Evolutionary conservation across 2,888 invertebrate genomes (phyloP).

Genomic region (Lepetodrilus schrolli): DNA sequence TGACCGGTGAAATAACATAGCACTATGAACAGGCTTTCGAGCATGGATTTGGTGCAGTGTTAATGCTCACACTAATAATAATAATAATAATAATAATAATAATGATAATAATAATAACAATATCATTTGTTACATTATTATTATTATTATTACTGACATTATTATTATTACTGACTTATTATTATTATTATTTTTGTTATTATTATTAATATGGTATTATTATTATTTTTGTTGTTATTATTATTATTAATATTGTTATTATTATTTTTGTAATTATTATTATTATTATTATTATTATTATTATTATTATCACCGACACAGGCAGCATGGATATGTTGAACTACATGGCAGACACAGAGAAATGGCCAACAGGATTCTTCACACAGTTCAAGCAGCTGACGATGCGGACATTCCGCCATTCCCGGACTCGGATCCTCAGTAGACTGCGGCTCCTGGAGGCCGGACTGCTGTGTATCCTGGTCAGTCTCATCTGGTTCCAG

Average conservation of each 20-base stretch:
- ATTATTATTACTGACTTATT: too few relatives aligned
- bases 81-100: not conserved
- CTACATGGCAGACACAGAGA: constrained; percentile 42
- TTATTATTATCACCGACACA: too few relatives aligned
- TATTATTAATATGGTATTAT: too few relatives aligned
- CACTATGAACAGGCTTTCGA: too few relatives aligned
- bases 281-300: not conserved
- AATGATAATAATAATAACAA: not conserved
- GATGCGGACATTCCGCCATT: constrained; percentile 80
- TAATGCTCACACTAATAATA: too few relatives aligned
- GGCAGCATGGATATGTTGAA: not conserved
- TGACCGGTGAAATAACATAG: too few relatives aligned
- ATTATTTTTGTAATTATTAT: too few relatives aligned
- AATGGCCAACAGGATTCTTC: constrained; percentile 86
- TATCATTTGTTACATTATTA: too few relatives aligned
- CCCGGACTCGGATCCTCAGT: constrained; percentile 84
- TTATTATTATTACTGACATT: not conserved
- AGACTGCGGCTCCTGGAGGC: constrained; percentile 87
- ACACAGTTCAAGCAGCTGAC: constrained; percentile 84
- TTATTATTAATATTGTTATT: too few relatives aligned
- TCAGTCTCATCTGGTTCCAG: constrained; percentile 87
- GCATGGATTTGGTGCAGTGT: too few relatives aligned
- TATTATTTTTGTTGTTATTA: too few relatives aligned
- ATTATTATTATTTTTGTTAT: too few relatives aligned
- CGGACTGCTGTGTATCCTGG: constrained; percentile 77